Evolutionary conservation across 1,140 invertebrate species (phyloP).

Genomic region (Drosophila ironensis): DNA sequence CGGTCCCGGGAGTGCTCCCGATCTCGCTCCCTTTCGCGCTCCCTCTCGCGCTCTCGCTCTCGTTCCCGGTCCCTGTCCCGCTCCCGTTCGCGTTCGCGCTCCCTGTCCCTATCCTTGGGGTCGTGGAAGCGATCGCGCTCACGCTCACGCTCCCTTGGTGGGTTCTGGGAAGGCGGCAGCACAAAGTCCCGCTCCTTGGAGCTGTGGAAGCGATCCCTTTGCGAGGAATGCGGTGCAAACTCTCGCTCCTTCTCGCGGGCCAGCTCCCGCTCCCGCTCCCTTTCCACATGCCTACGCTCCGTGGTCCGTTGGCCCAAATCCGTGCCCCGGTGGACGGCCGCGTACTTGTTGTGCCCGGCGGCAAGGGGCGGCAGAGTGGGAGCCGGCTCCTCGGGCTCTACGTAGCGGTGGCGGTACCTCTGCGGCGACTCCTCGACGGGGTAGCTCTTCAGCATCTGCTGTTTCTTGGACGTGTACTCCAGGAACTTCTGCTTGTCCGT

Average conservation of each 20-base stretch:
- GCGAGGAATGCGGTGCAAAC: too few relatives aligned
- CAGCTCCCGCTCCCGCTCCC: not conserved
- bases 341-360: slow-evolving; percentile 60
- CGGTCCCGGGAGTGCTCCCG: slow-evolving; percentile 62
- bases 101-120: slow-evolving; percentile 39
- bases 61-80: slow-evolving; percentile 8
- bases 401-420: slow-evolving; percentile 72
- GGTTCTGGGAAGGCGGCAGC: too few relatives aligned
- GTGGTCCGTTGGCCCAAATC: slow-evolving; percentile 33
- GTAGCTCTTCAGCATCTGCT: slow-evolving; percentile 46
- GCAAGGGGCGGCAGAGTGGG: not conserved
- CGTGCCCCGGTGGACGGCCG: slow-evolving; percentile 55
- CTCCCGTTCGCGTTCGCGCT: slow-evolving; percentile 3
- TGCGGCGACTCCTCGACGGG: slow-evolving; percentile 59
- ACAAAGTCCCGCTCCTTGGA: slow-evolving; percentile 50
- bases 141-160: slow-evolving; percentile 49
- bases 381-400: slow-evolving; percentile 63
- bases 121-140: slow-evolving; percentile 50
- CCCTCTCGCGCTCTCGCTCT: slow-evolving; percentile 17
- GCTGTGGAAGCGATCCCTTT: too few relatives aligned
- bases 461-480: slow-evolving; percentile 70
- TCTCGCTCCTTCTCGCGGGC: too few relatives aligned
- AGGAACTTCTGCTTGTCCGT: slow-evolving; percentile 79
- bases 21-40: slow-evolving; percentile 30
- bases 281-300: slow-evolving; percentile 13